phyloP scores from a whole-genome alignment of 2,797 vertebrate genomes.

The Gephyroberyx darwinii region DNA sequence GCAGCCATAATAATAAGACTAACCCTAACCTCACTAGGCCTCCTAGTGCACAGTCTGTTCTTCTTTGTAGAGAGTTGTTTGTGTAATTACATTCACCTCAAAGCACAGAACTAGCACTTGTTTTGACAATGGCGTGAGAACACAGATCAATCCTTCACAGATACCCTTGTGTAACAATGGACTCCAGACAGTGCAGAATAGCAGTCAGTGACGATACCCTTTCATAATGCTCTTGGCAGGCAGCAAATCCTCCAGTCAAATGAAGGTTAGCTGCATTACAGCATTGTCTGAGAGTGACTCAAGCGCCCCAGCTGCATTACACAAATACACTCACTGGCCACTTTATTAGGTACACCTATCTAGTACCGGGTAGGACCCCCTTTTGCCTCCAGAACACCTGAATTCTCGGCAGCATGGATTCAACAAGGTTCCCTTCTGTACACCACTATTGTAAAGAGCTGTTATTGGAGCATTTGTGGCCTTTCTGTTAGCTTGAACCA shows the following conservation, averaged over 20 bases:
- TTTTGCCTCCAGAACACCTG: no score
- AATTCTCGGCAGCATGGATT: no score
- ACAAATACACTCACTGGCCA: constrained; percentile 5
- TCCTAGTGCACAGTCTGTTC: constrained; percentile 13
- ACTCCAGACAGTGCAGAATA: constrained; percentile 38
- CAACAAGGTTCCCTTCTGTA: no score
- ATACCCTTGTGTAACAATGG: constrained; percentile 40
- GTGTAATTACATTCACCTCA: constrained; percentile 26
- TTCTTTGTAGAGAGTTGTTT: constrained; percentile 15
- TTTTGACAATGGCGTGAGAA: constrained; percentile 38
- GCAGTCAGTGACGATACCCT: constrained; percentile 49
- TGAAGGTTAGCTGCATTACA: constrained; percentile 48
- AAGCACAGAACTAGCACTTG: constrained; percentile 16
- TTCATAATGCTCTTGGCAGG: constrained; percentile 51
- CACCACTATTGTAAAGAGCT: no score
- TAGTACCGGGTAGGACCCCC: no score
- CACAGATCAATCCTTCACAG: constrained; percentile 45
- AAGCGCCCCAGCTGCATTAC: constrained; percentile 5
- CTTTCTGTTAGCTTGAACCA: no score
- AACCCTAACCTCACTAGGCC: constrained; percentile 1
- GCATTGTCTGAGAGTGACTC: constrained; percentile 8
- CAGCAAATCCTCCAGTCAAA: constrained; percentile 50
- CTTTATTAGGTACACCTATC: no score
- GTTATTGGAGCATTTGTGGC: no score
- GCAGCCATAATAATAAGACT: constrained; percentile 20